phyloP scores from a whole-genome alignment of 2,113 vertebrate genomes.

The Malurus alboscapulatus region DNA sequence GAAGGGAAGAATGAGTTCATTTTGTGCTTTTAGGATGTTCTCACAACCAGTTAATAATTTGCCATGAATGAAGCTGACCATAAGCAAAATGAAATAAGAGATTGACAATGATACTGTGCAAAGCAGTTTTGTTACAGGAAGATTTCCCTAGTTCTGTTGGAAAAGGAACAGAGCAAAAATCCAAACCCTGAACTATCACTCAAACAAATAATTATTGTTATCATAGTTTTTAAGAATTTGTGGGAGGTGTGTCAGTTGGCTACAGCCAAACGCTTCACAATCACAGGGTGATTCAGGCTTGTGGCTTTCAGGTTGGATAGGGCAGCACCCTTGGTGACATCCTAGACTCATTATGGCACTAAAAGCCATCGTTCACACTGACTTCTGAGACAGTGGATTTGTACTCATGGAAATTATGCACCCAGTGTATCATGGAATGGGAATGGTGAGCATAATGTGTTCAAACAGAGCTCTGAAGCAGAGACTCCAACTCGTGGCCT shows the following conservation, averaged over 20 bases:
- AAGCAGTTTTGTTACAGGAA: not conserved
- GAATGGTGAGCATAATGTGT: not conserved
- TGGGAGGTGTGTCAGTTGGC: not conserved
- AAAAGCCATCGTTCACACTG: not conserved
- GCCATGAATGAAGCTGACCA: not conserved
- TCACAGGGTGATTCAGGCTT: not conserved
- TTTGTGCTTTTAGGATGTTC: not conserved
- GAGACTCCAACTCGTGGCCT: not conserved
- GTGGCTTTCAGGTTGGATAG: not conserved
- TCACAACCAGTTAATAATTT: not conserved
- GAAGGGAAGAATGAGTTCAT: not conserved
- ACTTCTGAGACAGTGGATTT: not conserved
- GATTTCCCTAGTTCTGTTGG: not conserved
- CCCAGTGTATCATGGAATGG: not conserved
- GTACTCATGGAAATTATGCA: not conserved
- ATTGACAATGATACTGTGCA: not conserved
- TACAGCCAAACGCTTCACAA: not conserved
- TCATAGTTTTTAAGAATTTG: not conserved
- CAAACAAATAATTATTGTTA: not conserved
- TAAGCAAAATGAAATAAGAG: not conserved
- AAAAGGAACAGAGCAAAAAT: not conserved
- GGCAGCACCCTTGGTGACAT: not conserved
- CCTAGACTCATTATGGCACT: not conserved
- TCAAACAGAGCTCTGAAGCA: not conserved
- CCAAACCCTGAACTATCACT: not conserved